Conservation (phyloP, 64 coral and sea anemone genomes). For the Montipora cactus region DNA sequence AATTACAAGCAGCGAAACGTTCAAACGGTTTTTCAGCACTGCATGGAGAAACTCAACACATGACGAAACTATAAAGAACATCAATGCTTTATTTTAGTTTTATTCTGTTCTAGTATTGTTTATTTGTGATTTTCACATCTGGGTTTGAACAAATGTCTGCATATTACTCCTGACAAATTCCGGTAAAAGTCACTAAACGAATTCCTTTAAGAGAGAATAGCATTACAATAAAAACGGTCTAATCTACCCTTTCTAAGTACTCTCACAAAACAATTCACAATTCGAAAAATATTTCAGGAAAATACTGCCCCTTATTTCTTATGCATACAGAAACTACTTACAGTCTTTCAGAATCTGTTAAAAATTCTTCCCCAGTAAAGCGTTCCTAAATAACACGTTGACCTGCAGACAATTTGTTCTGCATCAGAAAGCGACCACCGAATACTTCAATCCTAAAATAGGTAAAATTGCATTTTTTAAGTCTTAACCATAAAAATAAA, state of each 20-base stretch:
- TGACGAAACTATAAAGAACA: background rate
- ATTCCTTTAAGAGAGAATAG: background rate
- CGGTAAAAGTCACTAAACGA: no score
- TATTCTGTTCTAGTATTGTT: no score
- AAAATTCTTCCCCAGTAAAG: background rate
- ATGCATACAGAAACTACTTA: background rate
- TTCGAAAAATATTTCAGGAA: conserved; percentile 8
- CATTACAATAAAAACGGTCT: background rate
- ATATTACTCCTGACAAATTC: no score
- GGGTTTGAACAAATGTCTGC: no score
- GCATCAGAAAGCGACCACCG: no score
- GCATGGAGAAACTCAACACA: background rate
- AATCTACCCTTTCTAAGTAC: background rate
- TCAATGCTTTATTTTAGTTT: background rate
- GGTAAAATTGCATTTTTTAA: no score
- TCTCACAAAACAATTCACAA: background rate
- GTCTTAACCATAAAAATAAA: no score
- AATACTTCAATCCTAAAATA: no score
- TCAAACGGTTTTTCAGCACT: no score
- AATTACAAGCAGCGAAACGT: no score
- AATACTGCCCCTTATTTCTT: background rate
- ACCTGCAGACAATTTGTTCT: no score
- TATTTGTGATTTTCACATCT: no score
- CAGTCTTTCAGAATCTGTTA: background rate
- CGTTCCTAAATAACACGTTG: background rate